Evolutionary conservation across 2,888 invertebrate species (phyloP), one percentile per base, ranked within the genome.

Genomic region (Lasius platythorax): DNA sequence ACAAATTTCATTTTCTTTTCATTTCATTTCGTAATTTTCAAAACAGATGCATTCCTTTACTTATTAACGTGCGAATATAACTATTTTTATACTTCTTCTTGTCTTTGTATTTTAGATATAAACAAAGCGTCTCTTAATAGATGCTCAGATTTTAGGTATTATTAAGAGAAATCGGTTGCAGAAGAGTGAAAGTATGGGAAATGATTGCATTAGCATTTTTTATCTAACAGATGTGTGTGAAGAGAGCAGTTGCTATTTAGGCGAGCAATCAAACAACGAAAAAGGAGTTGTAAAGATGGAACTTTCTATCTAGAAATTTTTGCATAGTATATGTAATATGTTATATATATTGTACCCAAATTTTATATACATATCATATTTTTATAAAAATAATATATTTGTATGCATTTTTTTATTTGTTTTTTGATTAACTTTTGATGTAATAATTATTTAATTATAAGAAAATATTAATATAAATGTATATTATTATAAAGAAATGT

Each of bases 271-370:
- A 88, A 85, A 84, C 33, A 87, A 85, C 79, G 11, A 56, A 85
- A 87, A 85, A 50, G 76, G 11, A 33, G 43, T 8, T 74, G 64
- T 73, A 46, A 66, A 28, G 53, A 72, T 37, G 28, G 23, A 70
- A 89, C 85, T 88, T 89, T 88, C 90, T 85, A 90, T 85, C 40
- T n/a, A 73, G 43, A 85, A 76, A 37, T 33, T 70, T 43, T 37
- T 56, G 18, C 61, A 30, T 33, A 63, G 9, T 2, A 53, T 15
- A 73, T 18, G 8, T 11, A 28, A 28, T 15, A 53, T 15, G 28
- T 1, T 4, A 58, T 50, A 18, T 1, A 63, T 30, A 61, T 74
- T 28, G 30, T 11, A 50, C 28, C 30, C 30, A 18, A 61, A 56
- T 33, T 33, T n/a, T 23, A 33, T n/a, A 23, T 3, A 67, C 30